Evolutionary conservation across 2,113 vertebrate species (phyloP), one percentile per base, ranked within the genome.

Genomic region (Typhlomys cinereus): DNA sequence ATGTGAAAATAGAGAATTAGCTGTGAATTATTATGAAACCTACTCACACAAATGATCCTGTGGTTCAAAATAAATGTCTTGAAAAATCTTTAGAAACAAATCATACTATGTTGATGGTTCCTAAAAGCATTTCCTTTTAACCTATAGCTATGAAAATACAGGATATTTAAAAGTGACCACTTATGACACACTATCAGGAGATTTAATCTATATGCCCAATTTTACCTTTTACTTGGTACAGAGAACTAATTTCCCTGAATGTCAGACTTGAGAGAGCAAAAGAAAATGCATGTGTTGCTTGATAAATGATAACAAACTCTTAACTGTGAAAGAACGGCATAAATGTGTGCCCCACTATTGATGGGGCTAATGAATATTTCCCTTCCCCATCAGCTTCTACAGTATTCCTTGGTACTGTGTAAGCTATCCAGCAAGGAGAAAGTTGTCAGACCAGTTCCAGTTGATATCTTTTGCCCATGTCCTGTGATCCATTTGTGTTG

Each of bases 41-140:
- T 66, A 71, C 48, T 73, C 0, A 52, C 17, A 75, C 7, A 62
- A 70, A 83, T 29, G 44, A 13, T 0, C 46, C 0, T 85, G 13
- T 36, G 74, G 78, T 94, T 76, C 11, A 88, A 61, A 90, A 86
- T 88, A 71, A 61, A 48, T 2, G 48, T 34, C 10, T 57, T 92
- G 34, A 61, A 23, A 71, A 76, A 36, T 15, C 8, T 21, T 52
- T 8, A 69, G 48, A 78, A 41, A 46, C 3, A 74, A 78, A 73
- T 69, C 27, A 85, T 71, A 29, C 11, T 59, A 39, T 50, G 1
- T 2, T 48, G 4, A 85, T 81, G 31, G 34, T 75, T 90, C 1
- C 44, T 73, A 75, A 44, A 80, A n/a, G 0, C 36, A 29, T 18
- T 29, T 39, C 3, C 52, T 71, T 4, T 76, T 36, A 73, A 11